phyloP scores from a whole-genome alignment of 2,113 vertebrate genomes.

The Podiceps cristatus region DNA sequence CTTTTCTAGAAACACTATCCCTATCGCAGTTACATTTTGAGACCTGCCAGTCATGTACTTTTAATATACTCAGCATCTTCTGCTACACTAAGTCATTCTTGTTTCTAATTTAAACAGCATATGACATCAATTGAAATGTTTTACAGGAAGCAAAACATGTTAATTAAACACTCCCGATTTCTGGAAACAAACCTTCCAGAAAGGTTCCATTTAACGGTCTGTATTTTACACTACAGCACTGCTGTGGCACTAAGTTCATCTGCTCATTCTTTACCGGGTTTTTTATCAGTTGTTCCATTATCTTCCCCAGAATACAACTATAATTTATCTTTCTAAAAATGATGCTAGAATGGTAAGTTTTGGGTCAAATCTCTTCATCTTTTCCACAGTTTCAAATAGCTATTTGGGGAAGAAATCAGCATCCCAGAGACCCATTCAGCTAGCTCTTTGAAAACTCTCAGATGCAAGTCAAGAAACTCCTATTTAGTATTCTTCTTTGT shows the following conservation, averaged over 20 bases:
- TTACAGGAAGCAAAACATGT: neutral
- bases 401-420: neutral
- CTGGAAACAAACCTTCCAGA: neutral
- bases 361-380: neutral
- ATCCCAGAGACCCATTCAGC: neutral
- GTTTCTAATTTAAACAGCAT: neutral
- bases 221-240: neutral
- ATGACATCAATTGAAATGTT: neutral
- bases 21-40: neutral
- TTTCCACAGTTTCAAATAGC: neutral
- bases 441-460: neutral
- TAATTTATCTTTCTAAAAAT: neutral
- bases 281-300: neutral
- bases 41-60: neutral
- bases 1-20: neutral
- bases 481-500: neutral
- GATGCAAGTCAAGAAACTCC: neutral
- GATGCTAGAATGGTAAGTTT: neutral
- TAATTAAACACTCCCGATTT: neutral
- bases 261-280: neutral
- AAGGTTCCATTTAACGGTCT: neutral
- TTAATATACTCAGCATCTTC: neutral
- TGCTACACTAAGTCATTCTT: neutral
- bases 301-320: neutral
- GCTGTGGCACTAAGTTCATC: neutral